Evolutionary conservation across 2,797 vertebrate genomes (phyloP), one percentile per base, ranked within the genome.

Genomic region (Danio tinwini): DNA sequence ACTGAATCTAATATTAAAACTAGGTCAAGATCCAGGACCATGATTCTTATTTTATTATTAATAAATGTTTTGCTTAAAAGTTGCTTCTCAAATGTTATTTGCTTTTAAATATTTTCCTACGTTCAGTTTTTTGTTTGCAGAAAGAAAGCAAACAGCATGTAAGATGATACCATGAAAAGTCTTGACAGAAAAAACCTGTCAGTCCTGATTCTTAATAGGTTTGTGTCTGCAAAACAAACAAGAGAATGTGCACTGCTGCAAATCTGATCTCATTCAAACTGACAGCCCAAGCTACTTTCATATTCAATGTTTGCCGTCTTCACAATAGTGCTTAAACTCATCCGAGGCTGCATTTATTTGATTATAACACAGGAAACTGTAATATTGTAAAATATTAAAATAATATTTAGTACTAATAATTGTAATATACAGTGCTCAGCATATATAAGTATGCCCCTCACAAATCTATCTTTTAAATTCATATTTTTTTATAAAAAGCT

Each of bases 131-230:
- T 55, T 3, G 12, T 29, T 55, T 0, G n/a, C 17, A 12, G 5
- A 70, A 16, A n/a, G 37, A 47, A 44, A 4, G 1, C 52, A 7
- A 37, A 55, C 39, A 39, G 21, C 16, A 73, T 1, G 78, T 11
- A 74, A 80, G 13, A 58, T 21, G 40, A 80, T 50, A 47, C 6
- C 39, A 55, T 45, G 47, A 16, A 73, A 80, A 45, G 58, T 13
- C 7, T 55, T 64, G 17, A 50, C 44, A 56, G 17, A 10, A 40
- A 40, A 63, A 80, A 73, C 52, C 76, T 53, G 69, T 65, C 29
- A 71, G 70, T 78, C 76, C 56, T 21, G 76, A 78, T 53, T 52
- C 17, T 2, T 58, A 19, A 52, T 70, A 55, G 29, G 55, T 78
- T 70, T 52, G 58, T 37, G 1, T 63, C n/a, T 37, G 14, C 58